Conservation (phyloP, 1,140 invertebrate genomes). For the Drosophila yakuba region DNA sequence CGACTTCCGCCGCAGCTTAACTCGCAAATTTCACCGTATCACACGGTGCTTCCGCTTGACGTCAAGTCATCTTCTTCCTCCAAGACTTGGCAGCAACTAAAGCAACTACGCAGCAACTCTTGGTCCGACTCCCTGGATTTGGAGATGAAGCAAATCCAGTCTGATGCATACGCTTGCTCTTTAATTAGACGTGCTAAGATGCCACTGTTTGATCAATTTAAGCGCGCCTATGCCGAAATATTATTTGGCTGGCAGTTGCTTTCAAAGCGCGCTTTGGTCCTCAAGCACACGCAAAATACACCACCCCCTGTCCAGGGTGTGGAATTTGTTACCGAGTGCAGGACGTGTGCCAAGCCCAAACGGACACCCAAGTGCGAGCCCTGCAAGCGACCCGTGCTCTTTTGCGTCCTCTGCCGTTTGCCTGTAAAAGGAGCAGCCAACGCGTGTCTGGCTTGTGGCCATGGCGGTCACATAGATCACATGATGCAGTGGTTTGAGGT, state of each 20-base stretch:
- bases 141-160: slow-evolving; percentile 62
- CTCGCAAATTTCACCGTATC: slow-evolving; percentile 94
- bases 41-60: slow-evolving; percentile 94
- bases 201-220: slow-evolving; percentile 93
- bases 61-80: slow-evolving; percentile 47
- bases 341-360: slow-evolving; percentile 87
- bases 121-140: slow-evolving; percentile 93
- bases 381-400: slow-evolving; percentile 90
- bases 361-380: slow-evolving; percentile 87
- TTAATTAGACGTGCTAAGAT: slow-evolving; percentile 85
- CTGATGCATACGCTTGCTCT: slow-evolving; percentile 63
- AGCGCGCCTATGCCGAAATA: slow-evolving; percentile 94
- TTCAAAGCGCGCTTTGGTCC: slow-evolving; percentile 91
- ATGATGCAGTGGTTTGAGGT: slow-evolving; percentile 92
- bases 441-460: slow-evolving; percentile 94
- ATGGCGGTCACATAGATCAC: slow-evolving; percentile 95
- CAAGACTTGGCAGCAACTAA: slow-evolving; percentile 84
- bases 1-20: slow-evolving; percentile 62
- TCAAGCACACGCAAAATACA: slow-evolving; percentile 90
- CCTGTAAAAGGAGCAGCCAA: slow-evolving; percentile 93
- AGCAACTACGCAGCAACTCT: slow-evolving; percentile 93
- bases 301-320: slow-evolving; percentile 88
- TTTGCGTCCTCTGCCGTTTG: slow-evolving; percentile 93
- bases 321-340: slow-evolving; percentile 92
- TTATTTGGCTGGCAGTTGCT: slow-evolving; percentile 92